A percentile compares a stretch with the other conserved stretches of the same genome.
phyloP scores from a whole-genome alignment of 2,797 vertebrate species.

The Phoeniculus purpureus region DNA sequence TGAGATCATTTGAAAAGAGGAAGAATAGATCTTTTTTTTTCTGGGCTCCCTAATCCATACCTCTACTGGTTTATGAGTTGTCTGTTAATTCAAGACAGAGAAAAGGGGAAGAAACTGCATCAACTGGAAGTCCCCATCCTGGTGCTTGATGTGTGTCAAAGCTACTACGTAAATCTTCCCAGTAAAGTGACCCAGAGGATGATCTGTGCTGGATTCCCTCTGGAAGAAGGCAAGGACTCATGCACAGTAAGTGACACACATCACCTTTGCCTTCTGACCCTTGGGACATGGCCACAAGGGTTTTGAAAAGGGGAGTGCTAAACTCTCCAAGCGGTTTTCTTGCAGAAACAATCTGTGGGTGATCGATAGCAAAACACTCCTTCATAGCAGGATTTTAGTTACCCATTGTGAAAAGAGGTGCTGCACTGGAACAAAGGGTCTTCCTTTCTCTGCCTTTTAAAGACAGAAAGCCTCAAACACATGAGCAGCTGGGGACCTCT shows the following conservation, averaged over 20 bases:
- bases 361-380: neutral
- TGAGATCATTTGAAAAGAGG: neutral
- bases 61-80: neutral
- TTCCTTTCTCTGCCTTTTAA: neutral
- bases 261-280: neutral
- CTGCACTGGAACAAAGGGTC: neutral
- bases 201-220: conserved; percentile 70
- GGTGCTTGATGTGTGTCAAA: conserved; percentile 41
- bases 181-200: conserved; percentile 26
- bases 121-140: conserved; percentile 68
- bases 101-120: conserved; percentile 54
- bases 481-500: neutral
- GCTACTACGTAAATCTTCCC: conserved; percentile 14
- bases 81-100: conserved; percentile 44
- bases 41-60: neutral
- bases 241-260: conserved; percentile 16
- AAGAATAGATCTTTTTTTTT: neutral
- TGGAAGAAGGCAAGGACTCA: conserved; percentile 29
- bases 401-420: neutral
- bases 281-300: neutral
- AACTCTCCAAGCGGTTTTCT: neutral
- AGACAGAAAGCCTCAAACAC: neutral
- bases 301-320: neutral
- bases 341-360: neutral
- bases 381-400: neutral